phyloP scores from a whole-genome alignment of 2,797 vertebrate species.

The Pangasius mekongensis region DNA sequence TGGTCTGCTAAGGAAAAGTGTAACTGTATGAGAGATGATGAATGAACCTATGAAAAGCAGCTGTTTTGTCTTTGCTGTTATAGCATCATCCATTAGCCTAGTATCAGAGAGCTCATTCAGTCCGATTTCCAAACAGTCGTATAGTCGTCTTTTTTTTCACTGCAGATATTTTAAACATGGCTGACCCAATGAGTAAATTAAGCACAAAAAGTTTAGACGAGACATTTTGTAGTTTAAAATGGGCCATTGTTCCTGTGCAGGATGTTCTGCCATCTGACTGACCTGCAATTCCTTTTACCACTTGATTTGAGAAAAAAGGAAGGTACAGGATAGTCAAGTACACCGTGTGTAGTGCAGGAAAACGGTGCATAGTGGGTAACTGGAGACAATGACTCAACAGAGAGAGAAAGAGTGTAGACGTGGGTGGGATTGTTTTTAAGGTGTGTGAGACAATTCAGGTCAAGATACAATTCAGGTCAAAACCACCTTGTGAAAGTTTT shows the following conservation, averaged over 20 bases:
- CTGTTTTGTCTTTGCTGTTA: not conserved
- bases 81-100: not conserved
- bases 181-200: not conserved
- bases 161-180: not conserved
- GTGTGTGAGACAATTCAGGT: slow-evolving; percentile 32
- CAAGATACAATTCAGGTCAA: slow-evolving; percentile 20
- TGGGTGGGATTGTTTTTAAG: not conserved
- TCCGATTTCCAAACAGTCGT: not conserved
- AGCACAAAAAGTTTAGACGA: not conserved
- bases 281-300: not conserved
- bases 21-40: too few relatives aligned
- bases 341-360: not conserved
- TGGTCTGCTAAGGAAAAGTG: too few relatives aligned
- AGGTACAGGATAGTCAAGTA: not conserved
- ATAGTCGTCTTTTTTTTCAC: not conserved
- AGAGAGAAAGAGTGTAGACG: not conserved
- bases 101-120: not conserved
- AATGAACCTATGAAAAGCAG: not conserved
- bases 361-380: not conserved
- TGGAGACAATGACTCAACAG: not conserved
- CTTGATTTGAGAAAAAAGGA: not conserved
- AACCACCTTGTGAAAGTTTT: slow-evolving; percentile 5
- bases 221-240: not conserved
- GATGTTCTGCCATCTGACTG: not conserved
- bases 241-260: not conserved